These are phyloP conservation scores for Rhinoderma darwinii DNA, from an alignment of 2,113 vertebrate species.

Conservation along the genomic window DNA sequence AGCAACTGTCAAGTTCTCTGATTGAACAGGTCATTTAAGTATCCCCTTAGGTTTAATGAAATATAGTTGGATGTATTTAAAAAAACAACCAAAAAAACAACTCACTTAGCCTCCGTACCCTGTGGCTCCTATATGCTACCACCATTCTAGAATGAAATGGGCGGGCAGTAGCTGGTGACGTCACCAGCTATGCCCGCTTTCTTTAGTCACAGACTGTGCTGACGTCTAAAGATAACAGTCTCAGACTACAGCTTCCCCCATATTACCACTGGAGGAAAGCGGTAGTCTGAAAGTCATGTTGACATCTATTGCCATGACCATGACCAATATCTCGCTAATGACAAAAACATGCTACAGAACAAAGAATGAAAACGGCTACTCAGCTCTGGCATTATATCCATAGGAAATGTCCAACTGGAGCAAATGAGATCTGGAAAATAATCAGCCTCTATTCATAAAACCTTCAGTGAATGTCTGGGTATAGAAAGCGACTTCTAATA, in stretches of 20 bases:
- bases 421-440: neutral
- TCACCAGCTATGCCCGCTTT: too few relatives aligned
- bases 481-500: neutral
- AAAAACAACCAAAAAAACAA: neutral
- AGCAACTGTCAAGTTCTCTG: too few relatives aligned
- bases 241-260: neutral
- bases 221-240: too few relatives aligned
- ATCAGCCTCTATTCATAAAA: neutral
- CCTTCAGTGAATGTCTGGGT: neutral
- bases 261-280: neutral
- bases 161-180: too few relatives aligned
- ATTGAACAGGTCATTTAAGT: too few relatives aligned
- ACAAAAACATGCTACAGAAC: neutral
- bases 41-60: neutral
- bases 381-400: neutral
- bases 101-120: too few relatives aligned
- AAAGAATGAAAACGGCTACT: neutral
- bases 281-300: neutral
- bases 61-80: neutral
- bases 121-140: neutral
- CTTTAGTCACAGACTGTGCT: neutral
- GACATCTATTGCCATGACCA: neutral
- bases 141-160: neutral
- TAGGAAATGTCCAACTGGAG: neutral
- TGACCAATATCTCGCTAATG: neutral